Evolutionary conservation across 1,140 invertebrate species (phyloP).

Genomic region (Megathymus violae): DNA sequence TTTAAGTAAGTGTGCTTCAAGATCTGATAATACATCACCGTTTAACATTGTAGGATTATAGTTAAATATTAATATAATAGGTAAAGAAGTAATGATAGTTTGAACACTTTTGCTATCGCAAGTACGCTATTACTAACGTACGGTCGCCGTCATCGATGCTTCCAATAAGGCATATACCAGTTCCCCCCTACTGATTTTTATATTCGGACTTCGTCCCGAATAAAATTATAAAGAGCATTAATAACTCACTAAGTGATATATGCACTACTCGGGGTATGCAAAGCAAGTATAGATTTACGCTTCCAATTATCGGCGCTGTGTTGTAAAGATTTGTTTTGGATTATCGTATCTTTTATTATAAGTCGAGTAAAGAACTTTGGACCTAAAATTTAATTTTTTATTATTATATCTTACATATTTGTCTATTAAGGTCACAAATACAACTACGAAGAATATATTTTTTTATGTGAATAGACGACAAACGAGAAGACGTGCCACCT

Average conservation of each 20-base stretch:
- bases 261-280: constrained; percentile 60
- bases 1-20: no score
- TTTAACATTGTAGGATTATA: no score
- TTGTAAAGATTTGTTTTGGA: constrained; percentile 40
- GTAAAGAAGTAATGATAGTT: no score
- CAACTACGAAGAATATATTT: no score
- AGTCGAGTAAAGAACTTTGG: not conserved
- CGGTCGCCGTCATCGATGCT: constrained; percentile 56
- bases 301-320: constrained; percentile 59
- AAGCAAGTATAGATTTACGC: constrained; percentile 67
- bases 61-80: no score
- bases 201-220: constrained; percentile 69
- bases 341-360: constrained; percentile 15
- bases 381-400: no score
- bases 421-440: no score
- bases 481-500: no score
- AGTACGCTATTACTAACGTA: constrained; percentile 43
- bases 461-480: no score
- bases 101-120: constrained; percentile 32
- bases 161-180: constrained; percentile 63
- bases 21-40: no score
- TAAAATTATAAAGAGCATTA: constrained; percentile 76
- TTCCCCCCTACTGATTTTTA: constrained; percentile 77
- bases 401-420: no score
- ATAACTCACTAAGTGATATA: constrained; percentile 77